These are phyloP conservation scores for Penaeus japonicus DNA, from an alignment of 1,140 invertebrate species.

Conservation along the genomic window DNA sequence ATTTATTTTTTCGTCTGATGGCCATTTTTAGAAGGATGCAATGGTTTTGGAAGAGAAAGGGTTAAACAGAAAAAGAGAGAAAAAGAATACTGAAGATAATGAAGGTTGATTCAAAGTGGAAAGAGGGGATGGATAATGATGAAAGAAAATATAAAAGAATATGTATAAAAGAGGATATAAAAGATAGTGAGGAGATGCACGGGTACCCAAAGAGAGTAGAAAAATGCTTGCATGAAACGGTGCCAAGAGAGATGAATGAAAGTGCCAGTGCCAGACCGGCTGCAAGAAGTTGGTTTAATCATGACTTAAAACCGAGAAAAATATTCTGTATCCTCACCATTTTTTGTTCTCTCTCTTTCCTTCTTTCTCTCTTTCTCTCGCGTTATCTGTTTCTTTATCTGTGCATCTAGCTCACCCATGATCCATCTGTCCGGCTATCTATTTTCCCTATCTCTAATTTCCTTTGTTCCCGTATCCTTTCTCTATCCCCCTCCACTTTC, in stretches of 20 bases:
- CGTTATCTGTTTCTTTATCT: neutral
- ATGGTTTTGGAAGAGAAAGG: too few relatives aligned
- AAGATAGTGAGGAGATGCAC: neutral
- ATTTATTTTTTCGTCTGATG: too few relatives aligned
- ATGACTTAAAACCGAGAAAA: neutral
- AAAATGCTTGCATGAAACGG: neutral
- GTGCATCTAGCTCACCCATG: neutral
- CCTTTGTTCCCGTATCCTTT: too few relatives aligned
- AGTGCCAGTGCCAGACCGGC: neutral
- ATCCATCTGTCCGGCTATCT: neutral
- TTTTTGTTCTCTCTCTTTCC: neutral
- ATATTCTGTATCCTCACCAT: neutral
- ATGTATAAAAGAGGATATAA: neutral
- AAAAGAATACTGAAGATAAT: neutral
- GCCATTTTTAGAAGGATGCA: too few relatives aligned
- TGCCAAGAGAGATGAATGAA: neutral
- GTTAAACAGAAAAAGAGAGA: neutral
- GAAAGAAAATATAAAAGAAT: neutral
- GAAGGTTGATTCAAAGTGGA: neutral
- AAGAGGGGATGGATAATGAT: neutral
- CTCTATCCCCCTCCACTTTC: too few relatives aligned
- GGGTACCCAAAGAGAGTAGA: neutral
- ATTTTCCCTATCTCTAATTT: neutral
- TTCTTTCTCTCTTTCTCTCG: slow-evolving; percentile 4
- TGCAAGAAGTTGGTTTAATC: neutral